Evolutionary conservation across 2,888 invertebrate genomes (phyloP), one percentile per base, ranked within the genome.

Genomic region (Scaptomyza reducta): DNA sequence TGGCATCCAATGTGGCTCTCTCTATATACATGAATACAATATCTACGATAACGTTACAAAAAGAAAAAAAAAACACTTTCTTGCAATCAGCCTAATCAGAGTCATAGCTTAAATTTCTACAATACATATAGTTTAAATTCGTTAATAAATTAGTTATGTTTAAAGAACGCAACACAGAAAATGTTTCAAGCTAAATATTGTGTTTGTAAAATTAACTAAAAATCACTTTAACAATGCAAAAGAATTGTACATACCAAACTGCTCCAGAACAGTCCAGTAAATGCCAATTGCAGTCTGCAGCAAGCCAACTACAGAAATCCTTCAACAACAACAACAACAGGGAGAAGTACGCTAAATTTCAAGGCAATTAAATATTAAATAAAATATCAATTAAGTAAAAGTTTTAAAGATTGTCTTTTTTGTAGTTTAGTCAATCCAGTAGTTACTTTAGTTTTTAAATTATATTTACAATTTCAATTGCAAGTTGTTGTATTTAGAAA

Each of bases 121-220:
- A 27, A 35, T 10, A 49, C 16, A 38, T 29, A 49, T 67, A 50
- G 50, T 54, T 61, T 14, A 73, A 57, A 68, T 74, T 69, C 68
- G 62, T 55, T 58, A 56, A 45, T 41, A n/a, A 56, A 73, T 46
- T 25, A 10, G 41, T 14, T 45, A 41, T 58, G 46, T 42, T 18
- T 41, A 67, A 69, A 38, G 79, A 79, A 82, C 72, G 69, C 66
- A 82, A 79, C 86, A 79, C 86, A 73, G 76, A 85, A 76, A 79
- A 70, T 50, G 42, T 66, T 54, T 65, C 45, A 60, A 59, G 63
- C 68, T 51, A 71, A 85, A 63, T 81, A 69, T 81, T 68, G 56
- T 42, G 59, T 80, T 72, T 58, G 33, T 35, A 56, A 59, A 59
- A 33, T 46, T 56, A 51, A 63, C 27, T 25, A 9, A 63, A 42